Evolutionary conservation across 2,797 vertebrate genomes (phyloP).

Genomic region (Enteromius paludinosus): DNA sequence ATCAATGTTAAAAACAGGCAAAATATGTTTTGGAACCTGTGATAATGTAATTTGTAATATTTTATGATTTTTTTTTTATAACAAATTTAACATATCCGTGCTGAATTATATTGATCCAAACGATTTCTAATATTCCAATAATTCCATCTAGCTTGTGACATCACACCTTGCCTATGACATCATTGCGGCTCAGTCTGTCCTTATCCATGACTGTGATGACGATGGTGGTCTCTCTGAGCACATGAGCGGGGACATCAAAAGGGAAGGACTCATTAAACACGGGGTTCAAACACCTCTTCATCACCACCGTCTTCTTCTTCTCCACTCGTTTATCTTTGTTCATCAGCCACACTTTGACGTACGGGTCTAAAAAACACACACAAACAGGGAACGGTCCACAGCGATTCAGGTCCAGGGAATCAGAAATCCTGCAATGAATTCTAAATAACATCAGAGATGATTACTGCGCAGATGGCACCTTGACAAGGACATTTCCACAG

Average conservation of each 20-base stretch:
- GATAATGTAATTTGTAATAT: not conserved
- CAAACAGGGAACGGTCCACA: not conserved
- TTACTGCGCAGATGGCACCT: not conserved
- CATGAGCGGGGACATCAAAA: conserved; percentile 87
- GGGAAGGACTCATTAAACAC: conserved; percentile 89
- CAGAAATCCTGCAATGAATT: not conserved
- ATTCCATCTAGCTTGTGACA: not conserved
- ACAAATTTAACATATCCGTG: not conserved
- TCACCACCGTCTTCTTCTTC: conserved; percentile 89
- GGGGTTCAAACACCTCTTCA: conserved; percentile 89
- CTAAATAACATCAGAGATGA: not conserved
- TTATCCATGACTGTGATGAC: conserved; percentile 92
- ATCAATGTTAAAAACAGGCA: not conserved
- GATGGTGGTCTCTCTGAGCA: conserved; percentile 87
- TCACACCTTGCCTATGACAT: conserved; percentile 88
- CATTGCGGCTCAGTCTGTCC: conserved; percentile 87
- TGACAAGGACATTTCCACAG: conserved; percentile 21
- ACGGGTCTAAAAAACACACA: conserved; percentile 77
- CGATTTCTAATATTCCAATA: not conserved
- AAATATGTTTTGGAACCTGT: not conserved
- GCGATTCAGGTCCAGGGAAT: not conserved
- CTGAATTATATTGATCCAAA: not conserved
- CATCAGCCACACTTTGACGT: conserved; percentile 91
- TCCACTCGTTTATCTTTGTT: conserved; percentile 89
- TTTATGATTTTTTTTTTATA: not conserved